Base-by-base conservation (phyloP, 2,888 invertebrate genomes). In the Oeneis ivallda region DNA sequence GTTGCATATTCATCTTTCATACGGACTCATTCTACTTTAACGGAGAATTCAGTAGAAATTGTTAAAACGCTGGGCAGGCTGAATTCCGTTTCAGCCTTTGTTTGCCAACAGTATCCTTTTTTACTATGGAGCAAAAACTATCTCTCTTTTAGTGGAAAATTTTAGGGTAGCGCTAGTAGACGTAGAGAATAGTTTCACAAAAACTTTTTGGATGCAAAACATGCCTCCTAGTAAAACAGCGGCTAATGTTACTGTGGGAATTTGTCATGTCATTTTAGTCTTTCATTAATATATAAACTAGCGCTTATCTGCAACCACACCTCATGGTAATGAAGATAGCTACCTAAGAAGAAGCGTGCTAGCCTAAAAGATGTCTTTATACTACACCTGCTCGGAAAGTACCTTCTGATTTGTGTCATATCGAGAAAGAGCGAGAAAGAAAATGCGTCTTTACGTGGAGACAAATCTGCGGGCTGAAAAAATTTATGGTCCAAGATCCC, bases 1-100 rank as follows among this genome's bases (percentile, higher is more conserved):
- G 77, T 82, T 86, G 86, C 85, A 89, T 89, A 86, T 87, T 88
- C 86, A 88, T 87, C 83, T 84, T 83, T 79, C 79, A 84, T 82
- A 84, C 80, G 74, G 78, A 79, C 71, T 75, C 74, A 80, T 83
- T 81, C 78, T 78, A 80, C 82, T 85, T 83, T 79, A 74, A 76
- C 76, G 76, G 74, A 77, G 74, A 81, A 81, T 84, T 84, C 82
- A 70, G 56, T 57, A 72, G 81, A 80, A 79, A 75, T 79, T 76
- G 82, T 82, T 87, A 82, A 84, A 88, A 81, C 79, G 79, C 79
- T 80, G 83, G 87, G 80, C 82, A 81, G 78, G 83, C 80, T 83
- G 84, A 86, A 85, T 83, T 81, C 82, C 80, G 80, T 78, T 70
- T 74, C 72, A 78, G 80, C 69, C 79, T 84, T 87, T 89, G 86